A percentile compares a stretch with the other conserved stretches of the same genome.
Evolutionary conservation across 2,888 invertebrate species (phyloP).

Genomic region (Drosophila macrospina): DNA sequence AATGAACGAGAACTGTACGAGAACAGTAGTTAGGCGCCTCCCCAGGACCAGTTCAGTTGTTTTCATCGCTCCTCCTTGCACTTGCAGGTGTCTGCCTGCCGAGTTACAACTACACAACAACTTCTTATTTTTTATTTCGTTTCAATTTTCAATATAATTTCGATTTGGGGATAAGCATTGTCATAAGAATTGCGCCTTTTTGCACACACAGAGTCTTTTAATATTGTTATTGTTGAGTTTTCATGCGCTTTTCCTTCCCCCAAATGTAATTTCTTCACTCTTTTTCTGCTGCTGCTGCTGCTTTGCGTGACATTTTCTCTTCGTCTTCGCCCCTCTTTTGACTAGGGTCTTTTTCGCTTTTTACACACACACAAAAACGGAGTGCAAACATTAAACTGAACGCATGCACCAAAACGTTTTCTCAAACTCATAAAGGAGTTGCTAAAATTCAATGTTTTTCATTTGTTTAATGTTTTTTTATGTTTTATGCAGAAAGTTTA

Average conservation of each 20-base stretch:
- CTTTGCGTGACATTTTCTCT: constrained; percentile 82
- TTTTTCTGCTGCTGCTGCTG: constrained; percentile 77
- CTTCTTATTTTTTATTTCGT: constrained; percentile 50
- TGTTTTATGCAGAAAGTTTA: constrained; percentile 72
- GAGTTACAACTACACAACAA: constrained; percentile 66
- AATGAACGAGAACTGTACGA: constrained; percentile 50
- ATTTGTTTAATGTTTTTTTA: constrained; percentile 79
- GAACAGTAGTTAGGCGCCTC: constrained; percentile 52
- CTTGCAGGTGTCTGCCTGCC: constrained; percentile 74
- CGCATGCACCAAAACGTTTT: constrained; percentile 37
- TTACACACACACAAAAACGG: constrained; percentile 55
- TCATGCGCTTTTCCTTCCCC: constrained; percentile 60
- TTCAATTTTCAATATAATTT: constrained; percentile 45
- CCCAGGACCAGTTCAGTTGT: constrained; percentile 64
- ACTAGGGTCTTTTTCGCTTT: constrained; percentile 51
- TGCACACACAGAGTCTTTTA: constrained; percentile 36
- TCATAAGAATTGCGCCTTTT: constrained; percentile 55
- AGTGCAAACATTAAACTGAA: constrained; percentile 28
- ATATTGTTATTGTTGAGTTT: constrained; percentile 68
- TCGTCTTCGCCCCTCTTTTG: constrained; percentile 70
- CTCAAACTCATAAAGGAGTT: constrained; percentile 43
- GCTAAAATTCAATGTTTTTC: constrained; percentile 57
- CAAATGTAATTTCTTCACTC: constrained; percentile 77
- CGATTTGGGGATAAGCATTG: constrained; percentile 43
- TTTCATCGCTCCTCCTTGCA: constrained; percentile 68